Evolutionary conservation across 2,888 invertebrate species (phyloP).

Genomic region (Lepidochrysops patricia): DNA sequence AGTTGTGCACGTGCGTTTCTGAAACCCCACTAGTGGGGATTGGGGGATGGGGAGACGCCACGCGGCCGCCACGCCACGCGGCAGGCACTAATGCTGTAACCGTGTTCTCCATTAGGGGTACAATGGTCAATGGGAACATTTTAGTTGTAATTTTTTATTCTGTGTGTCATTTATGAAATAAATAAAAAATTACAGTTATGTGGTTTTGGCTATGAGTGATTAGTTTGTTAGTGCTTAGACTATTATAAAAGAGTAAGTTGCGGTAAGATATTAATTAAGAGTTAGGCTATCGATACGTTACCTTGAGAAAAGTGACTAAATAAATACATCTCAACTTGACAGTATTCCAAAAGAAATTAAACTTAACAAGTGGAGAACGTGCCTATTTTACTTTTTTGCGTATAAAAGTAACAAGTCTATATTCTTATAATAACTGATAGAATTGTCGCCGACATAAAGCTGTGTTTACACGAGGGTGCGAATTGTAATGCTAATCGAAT

Average conservation of each 20-base stretch:
- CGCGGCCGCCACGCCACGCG: neutral
- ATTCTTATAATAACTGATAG: neutral
- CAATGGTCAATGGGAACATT: neutral
- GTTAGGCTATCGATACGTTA: no score
- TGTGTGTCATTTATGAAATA: neutral
- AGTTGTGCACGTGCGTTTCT: conserved; percentile 13
- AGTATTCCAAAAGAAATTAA: no score
- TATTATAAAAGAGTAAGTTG: no score
- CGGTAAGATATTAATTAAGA: no score
- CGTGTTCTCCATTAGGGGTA: neutral
- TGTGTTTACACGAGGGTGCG: conserved; percentile 24
- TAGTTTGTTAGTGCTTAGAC: no score
- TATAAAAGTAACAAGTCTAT: neutral
- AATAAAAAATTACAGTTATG: neutral
- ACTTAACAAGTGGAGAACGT: no score
- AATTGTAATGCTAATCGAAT: conserved; percentile 49
- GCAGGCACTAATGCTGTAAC: neutral
- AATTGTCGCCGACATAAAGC: neutral
- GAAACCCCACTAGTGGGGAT: conserved; percentile 7
- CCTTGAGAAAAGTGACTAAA: no score
- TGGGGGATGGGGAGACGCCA: neutral
- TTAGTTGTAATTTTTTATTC: neutral
- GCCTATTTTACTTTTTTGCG: no score
- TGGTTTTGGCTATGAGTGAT: neutral
- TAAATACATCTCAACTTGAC: no score